These are phyloP conservation scores for Hylomyscus alleni DNA, from an alignment of 2,797 vertebrate species.

Conservation along the genomic window DNA sequence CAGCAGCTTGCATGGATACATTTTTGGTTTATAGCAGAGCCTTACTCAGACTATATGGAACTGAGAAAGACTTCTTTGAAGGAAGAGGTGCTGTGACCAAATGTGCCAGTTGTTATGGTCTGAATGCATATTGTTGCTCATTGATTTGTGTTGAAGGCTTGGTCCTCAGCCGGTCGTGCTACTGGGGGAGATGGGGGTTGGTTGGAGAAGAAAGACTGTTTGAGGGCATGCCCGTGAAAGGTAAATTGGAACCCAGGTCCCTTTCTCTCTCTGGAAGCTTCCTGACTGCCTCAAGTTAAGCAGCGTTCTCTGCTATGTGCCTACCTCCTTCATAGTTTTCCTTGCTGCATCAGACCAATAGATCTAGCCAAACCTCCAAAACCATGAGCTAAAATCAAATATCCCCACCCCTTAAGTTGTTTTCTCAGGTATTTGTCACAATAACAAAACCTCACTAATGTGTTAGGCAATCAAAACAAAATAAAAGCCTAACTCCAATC, in stretches of 20 bases:
- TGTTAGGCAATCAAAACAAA: not conserved
- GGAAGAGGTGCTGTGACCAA: not conserved
- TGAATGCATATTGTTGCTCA: not conserved
- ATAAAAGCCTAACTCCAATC: not conserved
- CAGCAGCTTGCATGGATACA: not conserved
- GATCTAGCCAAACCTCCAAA: not conserved
- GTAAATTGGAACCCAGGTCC: not conserved
- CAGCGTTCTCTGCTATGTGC: not conserved
- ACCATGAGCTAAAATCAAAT: not conserved
- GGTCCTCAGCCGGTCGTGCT: not conserved
- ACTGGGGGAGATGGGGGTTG: not conserved
- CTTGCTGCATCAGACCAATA: not conserved
- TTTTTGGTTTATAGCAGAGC: not conserved
- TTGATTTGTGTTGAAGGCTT: not conserved
- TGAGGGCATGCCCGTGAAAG: not conserved
- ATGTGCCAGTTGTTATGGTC: not conserved
- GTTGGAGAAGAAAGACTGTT: not conserved
- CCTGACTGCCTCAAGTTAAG: not conserved
- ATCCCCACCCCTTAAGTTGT: not conserved
- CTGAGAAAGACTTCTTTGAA: not conserved
- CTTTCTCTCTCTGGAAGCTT: not conserved
- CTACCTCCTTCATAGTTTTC: not conserved
- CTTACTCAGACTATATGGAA: not conserved
- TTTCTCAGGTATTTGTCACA: not conserved
- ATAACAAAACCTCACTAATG: not conserved